Percentiles rank a stretch among this genome's conserved stretches.
Conservation (phyloP, 2,113 vertebrate species). For the Proteles cristata region DNA sequence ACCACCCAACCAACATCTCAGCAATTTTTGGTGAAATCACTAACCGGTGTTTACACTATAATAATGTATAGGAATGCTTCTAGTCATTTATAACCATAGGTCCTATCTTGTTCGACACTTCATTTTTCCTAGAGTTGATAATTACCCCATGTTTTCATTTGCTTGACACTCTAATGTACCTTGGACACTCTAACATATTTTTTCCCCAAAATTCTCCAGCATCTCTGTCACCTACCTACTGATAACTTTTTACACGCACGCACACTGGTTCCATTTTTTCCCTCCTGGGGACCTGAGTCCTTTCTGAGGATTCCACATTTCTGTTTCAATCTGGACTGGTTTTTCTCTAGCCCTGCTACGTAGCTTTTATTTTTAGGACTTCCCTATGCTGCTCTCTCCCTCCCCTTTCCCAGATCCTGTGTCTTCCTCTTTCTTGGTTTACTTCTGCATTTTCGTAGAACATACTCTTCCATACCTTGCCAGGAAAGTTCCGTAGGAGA, state of each 20-base stretch:
- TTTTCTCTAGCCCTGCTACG: background rate
- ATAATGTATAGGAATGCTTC: background rate
- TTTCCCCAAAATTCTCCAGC: background rate
- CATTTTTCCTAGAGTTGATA: background rate
- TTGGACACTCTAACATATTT: background rate
- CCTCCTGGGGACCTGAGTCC: background rate
- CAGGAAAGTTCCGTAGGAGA: slow-evolving; percentile 3
- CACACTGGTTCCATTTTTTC: background rate
- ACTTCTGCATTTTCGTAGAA: slow-evolving; percentile 38
- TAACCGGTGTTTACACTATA: background rate
- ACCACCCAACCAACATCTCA: background rate
- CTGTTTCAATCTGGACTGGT: background rate
- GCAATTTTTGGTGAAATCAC: background rate
- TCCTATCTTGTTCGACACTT: background rate
- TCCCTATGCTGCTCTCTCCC: slow-evolving; percentile 25
- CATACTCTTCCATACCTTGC: background rate
- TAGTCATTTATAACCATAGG: background rate
- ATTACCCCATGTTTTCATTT: background rate
- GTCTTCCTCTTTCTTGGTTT: slow-evolving; percentile 45
- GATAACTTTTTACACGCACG: background rate
- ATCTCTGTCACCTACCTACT: background rate
- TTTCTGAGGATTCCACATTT: background rate
- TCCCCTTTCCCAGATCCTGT: slow-evolving; percentile 47
- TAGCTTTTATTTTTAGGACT: slow-evolving; percentile 57
- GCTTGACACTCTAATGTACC: background rate